Percentiles rank a stretch among this genome's conserved stretches.
phyloP scores from a whole-genome alignment of 2,888 invertebrate genomes.

The Pollenia amentaria region DNA sequence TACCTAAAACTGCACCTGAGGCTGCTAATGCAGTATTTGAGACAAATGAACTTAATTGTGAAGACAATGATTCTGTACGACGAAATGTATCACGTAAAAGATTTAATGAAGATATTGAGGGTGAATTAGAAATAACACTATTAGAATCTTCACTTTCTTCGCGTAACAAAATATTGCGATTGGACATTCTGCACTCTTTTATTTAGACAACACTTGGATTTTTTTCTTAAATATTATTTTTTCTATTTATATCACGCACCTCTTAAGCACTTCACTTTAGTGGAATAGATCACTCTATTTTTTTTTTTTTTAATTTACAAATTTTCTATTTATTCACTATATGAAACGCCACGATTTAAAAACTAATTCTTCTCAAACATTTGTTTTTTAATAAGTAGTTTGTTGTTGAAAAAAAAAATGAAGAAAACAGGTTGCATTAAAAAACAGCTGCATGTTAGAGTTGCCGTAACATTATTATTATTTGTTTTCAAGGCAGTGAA shows the following conservation, averaged over 20 bases:
- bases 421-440: conserved; percentile 58
- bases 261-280: conserved; percentile 1
- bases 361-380: neutral
- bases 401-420: conserved; percentile 38
- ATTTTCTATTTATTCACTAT: neutral
- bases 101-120: conserved; percentile 85
- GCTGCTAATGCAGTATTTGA: conserved; percentile 81
- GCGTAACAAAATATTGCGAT: conserved; percentile 81
- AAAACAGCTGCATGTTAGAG: conserved; percentile 36
- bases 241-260: neutral
- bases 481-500: neutral
- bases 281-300: neutral
- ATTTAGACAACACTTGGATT: neutral
- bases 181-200: conserved; percentile 79
- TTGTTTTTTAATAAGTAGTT: neutral
- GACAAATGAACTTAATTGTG: conserved; percentile 81
- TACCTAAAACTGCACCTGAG: conserved; percentile 80
- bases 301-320: conserved; percentile 28
- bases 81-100: conserved; percentile 83
- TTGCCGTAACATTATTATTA: neutral
- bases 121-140: conserved; percentile 84
- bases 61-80: conserved; percentile 82
- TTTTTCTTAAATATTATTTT: neutral
- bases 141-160: conserved; percentile 81
- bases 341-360: neutral